Conservation (phyloP, 1,140 invertebrate species). For the Cherax quadricarinatus region DNA sequence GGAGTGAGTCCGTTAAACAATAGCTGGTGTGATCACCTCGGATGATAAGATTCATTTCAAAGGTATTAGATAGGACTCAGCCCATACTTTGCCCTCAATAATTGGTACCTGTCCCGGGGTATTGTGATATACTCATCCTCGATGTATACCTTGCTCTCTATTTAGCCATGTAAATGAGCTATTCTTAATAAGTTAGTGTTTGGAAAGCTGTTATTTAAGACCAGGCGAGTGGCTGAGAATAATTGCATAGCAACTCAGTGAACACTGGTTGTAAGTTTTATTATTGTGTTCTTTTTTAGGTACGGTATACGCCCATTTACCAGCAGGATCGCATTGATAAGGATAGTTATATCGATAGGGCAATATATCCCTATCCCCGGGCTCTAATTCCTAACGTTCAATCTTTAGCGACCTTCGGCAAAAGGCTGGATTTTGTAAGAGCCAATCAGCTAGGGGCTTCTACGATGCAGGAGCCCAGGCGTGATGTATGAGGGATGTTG, state of each 20-base stretch:
- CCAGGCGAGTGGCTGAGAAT: constrained; percentile 48
- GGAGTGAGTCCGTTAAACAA: constrained; percentile 71
- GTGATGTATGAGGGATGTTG: constrained; percentile 73
- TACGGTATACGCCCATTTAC: constrained; percentile 65
- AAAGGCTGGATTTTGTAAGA: constrained; percentile 32
- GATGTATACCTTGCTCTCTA: constrained; percentile 71
- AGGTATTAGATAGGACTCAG: constrained; percentile 69
- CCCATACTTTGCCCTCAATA: constrained; percentile 70
- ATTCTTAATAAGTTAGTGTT: constrained; percentile 73
- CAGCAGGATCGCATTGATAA: constrained; percentile 70
- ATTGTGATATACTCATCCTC: constrained; percentile 71
- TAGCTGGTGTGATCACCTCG: constrained; percentile 66
- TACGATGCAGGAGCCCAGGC: constrained; percentile 54
- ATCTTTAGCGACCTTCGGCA: neutral
- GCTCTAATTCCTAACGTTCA: neutral
- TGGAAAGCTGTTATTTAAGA: constrained; percentile 73
- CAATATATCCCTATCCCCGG: constrained; percentile 52
- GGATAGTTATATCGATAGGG: constrained; percentile 70
- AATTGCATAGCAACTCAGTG: constrained; percentile 64
- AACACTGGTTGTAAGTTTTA: constrained; percentile 45
- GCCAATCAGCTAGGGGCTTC: constrained; percentile 52
- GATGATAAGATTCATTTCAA: constrained; percentile 73
- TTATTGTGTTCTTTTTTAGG: constrained; percentile 47
- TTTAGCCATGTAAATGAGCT: constrained; percentile 73
- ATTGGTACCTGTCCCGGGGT: constrained; percentile 69